Base-by-base conservation (phyloP, 2,888 invertebrate species). In the Melanostoma mellinum region DNA sequence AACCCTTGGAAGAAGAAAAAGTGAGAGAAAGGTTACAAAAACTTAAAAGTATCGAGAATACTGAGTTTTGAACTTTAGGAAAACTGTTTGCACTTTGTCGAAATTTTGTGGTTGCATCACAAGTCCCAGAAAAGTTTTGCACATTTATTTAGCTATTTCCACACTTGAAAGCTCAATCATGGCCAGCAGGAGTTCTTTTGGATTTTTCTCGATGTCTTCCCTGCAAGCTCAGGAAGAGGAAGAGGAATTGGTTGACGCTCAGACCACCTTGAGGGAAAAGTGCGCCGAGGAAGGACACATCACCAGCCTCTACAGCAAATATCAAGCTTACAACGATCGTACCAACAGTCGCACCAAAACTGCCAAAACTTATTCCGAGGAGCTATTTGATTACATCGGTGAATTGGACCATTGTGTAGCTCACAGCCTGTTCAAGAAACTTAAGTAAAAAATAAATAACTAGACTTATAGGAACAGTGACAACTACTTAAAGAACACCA, bases 351-450 rank as follows among this genome's bases (percentile, higher is more conserved):
- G 94, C 85, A 93, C 94, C n/a, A 93, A 96, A 87, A 99, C 99
- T 1, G 92, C 95, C 0, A 99, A 99, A 92, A 97, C 94, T 3
- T 99, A 99, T 89, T 92, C 94, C 60, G 98, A 99, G 91, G 99
- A 99, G 91, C 93, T 99, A 36, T 93, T 97, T 86, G 99, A 99
- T 92, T 97, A 96, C 88, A 92, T 99, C 40, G 95, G 97, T 89
- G 96, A 97, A 86, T 93, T 99, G 9, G 99, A 99, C 91, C 96
- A 97, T 89, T 99, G 99, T 89, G 98, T 96, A 77, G 93, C 94
- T 53, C 94, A 96, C 90, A 94, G 93, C 87, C 92, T 96, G 30
- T 96, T 95, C 89, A 92, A 93, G 80, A 93, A 94, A 89, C 92
- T 96, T 86, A 96, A 96, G 93, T 96, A 94, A 89, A 87, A 82